These are phyloP conservation scores for Drosophila sp. DNA, from an alignment of 1,140 invertebrate species.

Conservation along the genomic window DNA sequence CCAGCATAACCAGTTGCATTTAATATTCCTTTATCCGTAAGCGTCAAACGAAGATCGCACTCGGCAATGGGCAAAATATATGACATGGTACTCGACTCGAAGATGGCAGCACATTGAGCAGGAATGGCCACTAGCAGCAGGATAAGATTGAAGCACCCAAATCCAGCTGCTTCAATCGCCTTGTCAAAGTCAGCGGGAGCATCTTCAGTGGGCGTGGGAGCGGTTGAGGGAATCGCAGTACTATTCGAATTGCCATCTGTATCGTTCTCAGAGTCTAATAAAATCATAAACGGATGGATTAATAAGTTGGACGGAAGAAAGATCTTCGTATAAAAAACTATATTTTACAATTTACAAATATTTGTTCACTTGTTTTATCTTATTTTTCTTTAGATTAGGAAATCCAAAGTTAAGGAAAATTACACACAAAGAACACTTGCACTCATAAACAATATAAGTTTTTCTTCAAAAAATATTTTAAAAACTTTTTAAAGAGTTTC, in stretches of 20 bases:
- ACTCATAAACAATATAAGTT: background rate
- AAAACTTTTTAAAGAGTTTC: too few species aligned
- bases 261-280: conserved; percentile 22
- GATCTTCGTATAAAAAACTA: conserved; percentile 1
- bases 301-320: background rate
- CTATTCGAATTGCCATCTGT: conserved; percentile 51
- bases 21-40: conserved; percentile 88
- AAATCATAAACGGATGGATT: background rate
- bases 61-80: conserved; percentile 88
- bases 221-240: conserved; percentile 30
- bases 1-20: conserved; percentile 89
- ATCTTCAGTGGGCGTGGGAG: conserved; percentile 24
- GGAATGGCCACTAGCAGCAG: conserved; percentile 86
- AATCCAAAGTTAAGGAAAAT: background rate
- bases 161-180: conserved; percentile 85
- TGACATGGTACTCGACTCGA: conserved; percentile 87
- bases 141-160: conserved; percentile 87
- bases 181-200: conserved; percentile 86
- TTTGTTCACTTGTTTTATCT: background rate
- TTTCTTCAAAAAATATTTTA: too few species aligned
- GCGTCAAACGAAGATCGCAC: conserved; percentile 87
- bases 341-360: conserved; percentile 2
- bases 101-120: conserved; percentile 86
- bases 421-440: background rate
- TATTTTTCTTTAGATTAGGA: background rate